Base-by-base conservation (phyloP, 1,140 invertebrate species). In the Drosophila quadrilineata region DNA sequence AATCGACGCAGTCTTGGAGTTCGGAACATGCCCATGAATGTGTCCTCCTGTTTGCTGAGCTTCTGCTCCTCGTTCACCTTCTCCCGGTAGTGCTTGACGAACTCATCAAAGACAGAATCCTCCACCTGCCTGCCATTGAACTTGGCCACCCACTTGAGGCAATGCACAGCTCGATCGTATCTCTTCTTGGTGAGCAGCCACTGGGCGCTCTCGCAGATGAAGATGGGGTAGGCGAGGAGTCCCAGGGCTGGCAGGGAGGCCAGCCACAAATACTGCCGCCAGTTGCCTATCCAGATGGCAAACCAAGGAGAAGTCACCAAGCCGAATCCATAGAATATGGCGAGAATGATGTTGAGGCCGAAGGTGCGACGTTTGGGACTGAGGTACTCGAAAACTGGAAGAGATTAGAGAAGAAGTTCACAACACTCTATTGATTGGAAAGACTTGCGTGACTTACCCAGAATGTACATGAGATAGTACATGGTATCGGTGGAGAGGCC, bases 381-480 rank as follows among this genome's bases (percentile, higher is more conserved):
- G 2, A 93, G 88, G 75, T 93, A 93, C 87, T 93, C 92, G 90
- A 92, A 90, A 1, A 92, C 92, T 73, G 90, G 1, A 12, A 12
- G 14, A 1, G 1, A 31, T 10, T 10, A 1, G 5, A 2, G 14
- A 33, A 6, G 3, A 12, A 14, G 3, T 38, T n/a, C 5, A 29
- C 10, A 2, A 6, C 6, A 46, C 19, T 21, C 8, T 24, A 6
- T 6, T 19, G 3, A 0, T 8, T 10, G n/a, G n/a, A n/a, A n/a
- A n/a, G n/a, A n/a, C n/a, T n/a, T n/a, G n/a, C n/a, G 8, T 0
- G 33, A 63, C 85, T 88, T 73, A 92, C 92, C 91, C 63, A 93
- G 90, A 57, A 93, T 93, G 59, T 93, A 93, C 91, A 93, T 92
- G 77, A 93, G 90, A 40, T 92, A 91, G 74, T 93, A 93, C 80